phyloP scores from a whole-genome alignment of 2,797 vertebrate species.

The Sciurus carolinensis region DNA sequence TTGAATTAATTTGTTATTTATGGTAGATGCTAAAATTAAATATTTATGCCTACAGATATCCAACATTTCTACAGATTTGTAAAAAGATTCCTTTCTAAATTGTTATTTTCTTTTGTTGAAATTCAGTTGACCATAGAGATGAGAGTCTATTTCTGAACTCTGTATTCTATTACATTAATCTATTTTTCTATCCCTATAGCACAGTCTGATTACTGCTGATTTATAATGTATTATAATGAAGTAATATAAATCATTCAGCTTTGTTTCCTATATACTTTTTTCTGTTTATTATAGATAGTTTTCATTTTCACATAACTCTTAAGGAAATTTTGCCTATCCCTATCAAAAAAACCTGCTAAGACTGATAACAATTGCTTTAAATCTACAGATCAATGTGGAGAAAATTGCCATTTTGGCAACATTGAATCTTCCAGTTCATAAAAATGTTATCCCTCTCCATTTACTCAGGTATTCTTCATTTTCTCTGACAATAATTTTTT shows the following conservation, averaged over 20 bases:
- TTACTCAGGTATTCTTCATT: background rate
- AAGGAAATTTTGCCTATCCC: background rate
- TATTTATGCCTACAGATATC: background rate
- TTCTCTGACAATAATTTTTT: background rate
- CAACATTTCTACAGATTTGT: background rate
- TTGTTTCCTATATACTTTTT: background rate
- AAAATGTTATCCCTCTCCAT: background rate
- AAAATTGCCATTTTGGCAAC: background rate
- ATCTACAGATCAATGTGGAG: no score
- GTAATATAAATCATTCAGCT: background rate
- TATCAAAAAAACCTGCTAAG: background rate
- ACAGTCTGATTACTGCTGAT: background rate
- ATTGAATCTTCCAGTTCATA: background rate
- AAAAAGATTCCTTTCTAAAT: background rate
- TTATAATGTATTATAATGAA: background rate
- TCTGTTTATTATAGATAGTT: background rate
- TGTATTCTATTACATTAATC: background rate
- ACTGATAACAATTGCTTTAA: no score
- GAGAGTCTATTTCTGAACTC: background rate
- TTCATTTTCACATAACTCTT: background rate
- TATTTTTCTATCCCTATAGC: background rate
- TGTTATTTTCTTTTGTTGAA: background rate
- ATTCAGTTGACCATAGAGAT: background rate
- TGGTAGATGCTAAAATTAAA: background rate
- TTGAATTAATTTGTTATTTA: background rate